Evolutionary conservation across 2,797 vertebrate species (phyloP).

Genomic region (Chanos chanos): DNA sequence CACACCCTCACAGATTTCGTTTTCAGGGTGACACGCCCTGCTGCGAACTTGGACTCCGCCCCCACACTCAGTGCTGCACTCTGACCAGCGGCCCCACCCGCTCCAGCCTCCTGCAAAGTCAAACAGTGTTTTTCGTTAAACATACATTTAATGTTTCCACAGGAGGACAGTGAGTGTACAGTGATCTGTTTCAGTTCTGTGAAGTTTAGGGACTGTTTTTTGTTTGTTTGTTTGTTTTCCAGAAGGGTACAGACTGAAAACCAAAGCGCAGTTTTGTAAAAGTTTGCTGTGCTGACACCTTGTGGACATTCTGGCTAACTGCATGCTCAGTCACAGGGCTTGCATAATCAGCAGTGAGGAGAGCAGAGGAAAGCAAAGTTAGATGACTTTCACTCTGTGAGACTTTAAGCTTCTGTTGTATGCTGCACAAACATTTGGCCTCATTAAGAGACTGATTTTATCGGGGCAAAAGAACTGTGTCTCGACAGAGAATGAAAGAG

Average conservation of each 20-base stretch:
- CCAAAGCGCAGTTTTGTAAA: too few relatives aligned
- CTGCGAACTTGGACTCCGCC: constrained; percentile 92
- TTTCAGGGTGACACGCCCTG: constrained; percentile 82
- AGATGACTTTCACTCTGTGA: too few relatives aligned
- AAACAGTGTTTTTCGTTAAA: not conserved
- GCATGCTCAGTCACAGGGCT: too few relatives aligned
- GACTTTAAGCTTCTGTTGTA: too few relatives aligned
- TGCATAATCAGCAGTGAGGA: too few relatives aligned
- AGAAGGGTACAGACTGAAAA: too few relatives aligned
- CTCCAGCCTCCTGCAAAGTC: constrained; percentile 84
- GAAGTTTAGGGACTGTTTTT: too few relatives aligned
- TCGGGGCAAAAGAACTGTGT: not conserved
- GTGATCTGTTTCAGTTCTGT: too few relatives aligned
- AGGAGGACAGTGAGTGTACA: not conserved
- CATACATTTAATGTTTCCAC: not conserved
- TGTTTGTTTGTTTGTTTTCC: too few relatives aligned
- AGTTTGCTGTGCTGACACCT: constrained; percentile 27
- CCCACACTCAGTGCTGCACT: constrained; percentile 93
- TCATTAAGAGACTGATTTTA: too few relatives aligned
- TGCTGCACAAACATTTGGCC: too few relatives aligned
- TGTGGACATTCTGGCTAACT: constrained; percentile 1
- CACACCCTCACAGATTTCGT: constrained; percentile 84
- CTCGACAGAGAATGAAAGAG: not conserved
- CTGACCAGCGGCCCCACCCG: constrained; percentile 90
- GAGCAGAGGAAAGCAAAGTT: too few relatives aligned